Base-by-base conservation (phyloP, 2,797 vertebrate species). In the Mus caroli region DNA sequence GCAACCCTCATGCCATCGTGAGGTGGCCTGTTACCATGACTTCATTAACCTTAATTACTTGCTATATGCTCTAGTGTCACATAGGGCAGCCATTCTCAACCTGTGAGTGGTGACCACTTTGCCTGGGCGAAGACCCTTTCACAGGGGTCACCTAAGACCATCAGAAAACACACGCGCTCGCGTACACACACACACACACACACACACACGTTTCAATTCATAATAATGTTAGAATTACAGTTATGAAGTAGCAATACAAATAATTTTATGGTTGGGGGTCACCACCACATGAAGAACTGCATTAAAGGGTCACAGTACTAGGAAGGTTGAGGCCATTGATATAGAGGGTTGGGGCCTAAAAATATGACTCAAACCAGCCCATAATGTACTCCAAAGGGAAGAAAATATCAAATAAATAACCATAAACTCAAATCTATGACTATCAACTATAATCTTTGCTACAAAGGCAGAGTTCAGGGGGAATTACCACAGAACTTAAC, bases 361-460 rank as follows among this genome's bases (percentile, higher is more conserved):
- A 13, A 6, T 28, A 56, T 3, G 40, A 71, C 60, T 60, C 10
- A 31, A 17, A 50, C 77, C 31, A 73, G 43, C 15, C 62, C 40
- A 78, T 52, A 84, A 15, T 3, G 54, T 6, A 69, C 58, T 71
- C 82, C 69, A 82, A 88, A 50, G 69, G 52, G 50, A 90, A 83
- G 54, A 96, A 91, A 87, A 95, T 50, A 34, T 85, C 62, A 86
- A 90, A 90, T 88, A 84, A 95, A 84, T 89, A 86, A 92, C 71
- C 20, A 14, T n/a, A 75, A 43, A 75, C 79, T 69, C 17, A 52
- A 58, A 90, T 87, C 64, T 88, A 34, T 20, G 90, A 3, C 54
- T 79, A 62, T 34, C 64, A 76, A 62, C 73, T 73, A 60, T 58
- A 20, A 52, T 50, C 11, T 7, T 5, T 73, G 34, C 78, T 43